Percentiles rank a stretch among this genome's conserved stretches.
Conservation (phyloP, 2,113 vertebrate genomes). For the Gambusia holbrooki region DNA sequence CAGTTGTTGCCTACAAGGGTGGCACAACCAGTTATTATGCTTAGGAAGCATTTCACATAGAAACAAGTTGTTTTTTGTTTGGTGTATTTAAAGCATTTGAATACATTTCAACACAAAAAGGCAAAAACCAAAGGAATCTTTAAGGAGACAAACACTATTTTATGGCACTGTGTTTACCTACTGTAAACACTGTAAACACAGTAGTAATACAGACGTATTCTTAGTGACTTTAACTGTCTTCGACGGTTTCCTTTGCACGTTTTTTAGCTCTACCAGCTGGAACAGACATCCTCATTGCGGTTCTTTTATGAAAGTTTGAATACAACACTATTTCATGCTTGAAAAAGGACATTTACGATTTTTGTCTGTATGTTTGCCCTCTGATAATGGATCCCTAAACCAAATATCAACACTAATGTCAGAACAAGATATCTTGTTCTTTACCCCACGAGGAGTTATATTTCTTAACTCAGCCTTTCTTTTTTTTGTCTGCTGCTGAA, state of each 20-base stretch:
- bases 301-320: slow-evolving; percentile 5
- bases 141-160: neutral
- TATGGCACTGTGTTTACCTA: neutral
- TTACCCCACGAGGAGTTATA: neutral
- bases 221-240: neutral
- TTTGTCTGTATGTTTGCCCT: slow-evolving; percentile 54
- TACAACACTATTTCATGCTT: neutral
- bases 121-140: neutral
- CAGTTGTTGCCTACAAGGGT: neutral
- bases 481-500: neutral
- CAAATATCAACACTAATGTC: slow-evolving; percentile 35
- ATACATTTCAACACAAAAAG: no score
- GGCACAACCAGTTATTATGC: neutral
- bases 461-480: neutral
- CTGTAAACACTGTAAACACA: no score
- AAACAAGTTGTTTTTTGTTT: no score
- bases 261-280: slow-evolving; percentile 59
- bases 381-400: slow-evolving; percentile 37
- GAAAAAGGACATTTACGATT: slow-evolving; percentile 7
- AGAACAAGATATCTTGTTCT: slow-evolving; percentile 4
- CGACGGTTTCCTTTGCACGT: slow-evolving; percentile 27
- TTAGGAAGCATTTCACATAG: neutral
- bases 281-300: slow-evolving; percentile 17
- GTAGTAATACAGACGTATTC: neutral
- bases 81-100: no score